A percentile compares a stretch with the other conserved stretches of the same genome.
phyloP scores from a whole-genome alignment of 2,113 vertebrate genomes.

The Gopherus flavomarginatus region DNA sequence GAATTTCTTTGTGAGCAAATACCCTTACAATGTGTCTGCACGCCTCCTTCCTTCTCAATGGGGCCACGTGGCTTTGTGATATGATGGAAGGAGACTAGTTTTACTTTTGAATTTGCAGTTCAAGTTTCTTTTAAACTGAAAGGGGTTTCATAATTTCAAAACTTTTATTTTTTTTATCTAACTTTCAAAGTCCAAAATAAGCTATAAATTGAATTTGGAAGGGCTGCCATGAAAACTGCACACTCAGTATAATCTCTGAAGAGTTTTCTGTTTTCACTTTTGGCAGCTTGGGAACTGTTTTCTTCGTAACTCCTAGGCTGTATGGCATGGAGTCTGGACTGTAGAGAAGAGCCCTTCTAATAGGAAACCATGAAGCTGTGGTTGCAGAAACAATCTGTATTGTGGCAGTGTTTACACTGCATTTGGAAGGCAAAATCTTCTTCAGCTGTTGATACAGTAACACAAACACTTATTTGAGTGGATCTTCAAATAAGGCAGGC shows the following conservation, averaged over 20 bases:
- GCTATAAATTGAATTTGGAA: not conserved
- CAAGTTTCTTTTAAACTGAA: not conserved
- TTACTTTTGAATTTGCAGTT: not conserved
- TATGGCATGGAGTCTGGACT: not conserved
- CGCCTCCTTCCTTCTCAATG: not conserved
- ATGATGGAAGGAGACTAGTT: not conserved
- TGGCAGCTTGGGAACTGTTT: not conserved
- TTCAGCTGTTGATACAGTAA: not conserved
- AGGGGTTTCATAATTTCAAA: too few relatives aligned
- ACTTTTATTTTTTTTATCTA: not conserved
- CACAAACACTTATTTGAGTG: rapidly evolving
- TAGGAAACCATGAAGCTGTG: not conserved
- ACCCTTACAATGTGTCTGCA: not conserved
- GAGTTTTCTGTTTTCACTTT: not conserved
- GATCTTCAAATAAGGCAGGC: rapidly evolving
- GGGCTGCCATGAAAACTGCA: not conserved
- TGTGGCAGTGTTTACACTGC: rapidly evolving
- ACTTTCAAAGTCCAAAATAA: not conserved
- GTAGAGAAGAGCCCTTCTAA: not conserved
- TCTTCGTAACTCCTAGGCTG: not conserved
- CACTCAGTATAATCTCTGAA: rapidly evolving
- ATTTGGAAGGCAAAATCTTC: not conserved
- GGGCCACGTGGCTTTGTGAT: not conserved
- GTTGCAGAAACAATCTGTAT: rapidly evolving
- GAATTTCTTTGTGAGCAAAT: not conserved